Base-by-base conservation (phyloP, 2,888 invertebrate species). In the Syrista parreyssii region DNA sequence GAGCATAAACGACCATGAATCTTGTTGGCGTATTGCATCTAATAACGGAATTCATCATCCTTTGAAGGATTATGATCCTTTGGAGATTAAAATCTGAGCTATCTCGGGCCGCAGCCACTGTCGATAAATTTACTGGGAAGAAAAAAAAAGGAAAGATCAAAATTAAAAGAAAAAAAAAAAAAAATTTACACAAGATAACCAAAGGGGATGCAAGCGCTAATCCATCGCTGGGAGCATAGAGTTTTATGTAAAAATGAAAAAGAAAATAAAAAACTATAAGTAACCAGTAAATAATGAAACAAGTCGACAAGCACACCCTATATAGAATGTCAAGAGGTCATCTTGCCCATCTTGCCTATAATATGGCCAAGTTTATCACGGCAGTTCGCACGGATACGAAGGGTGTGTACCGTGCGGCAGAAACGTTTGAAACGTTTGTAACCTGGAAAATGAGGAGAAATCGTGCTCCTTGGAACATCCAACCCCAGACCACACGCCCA, bases 31-130 rank as follows among this genome's bases (percentile, higher is more conserved):
- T 55, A 55, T 55, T 23, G 55, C 55, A 23, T 55, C 55, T 55
- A 55, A 55, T 85, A 88, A 86, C 86, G 82, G 85, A 86, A 87
- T 86, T 82, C 86, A 86, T 86, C 84, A 83, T 81, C 82, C 84
- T 86, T 88, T 86, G 85, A 87, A 82, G 79, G 80, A 79, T 81
- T 74, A 85, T 88, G 87, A 88, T 88, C 84, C 84, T 78, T 86
- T 86, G 87, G 83, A 88, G 86, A 88, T 88, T 88, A 88, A 86
- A 86, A 82, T 82, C 81, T 79, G 75, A 81, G 78, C 80, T 79
- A 79, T 80, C 81, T 76, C 78, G 12, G 12, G 30, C 33, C 74
- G 74, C 15, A 23, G 74, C 74, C 33, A 35, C 12, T 4, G 35
- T 35, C 12, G 74, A 33, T 55, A 55, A 55, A 55, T 55, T 15